Percentiles rank a stretch among this genome's conserved stretches.
Evolutionary conservation across 2,113 vertebrate species (phyloP).

Genomic region (Ptyas mucosa): DNA sequence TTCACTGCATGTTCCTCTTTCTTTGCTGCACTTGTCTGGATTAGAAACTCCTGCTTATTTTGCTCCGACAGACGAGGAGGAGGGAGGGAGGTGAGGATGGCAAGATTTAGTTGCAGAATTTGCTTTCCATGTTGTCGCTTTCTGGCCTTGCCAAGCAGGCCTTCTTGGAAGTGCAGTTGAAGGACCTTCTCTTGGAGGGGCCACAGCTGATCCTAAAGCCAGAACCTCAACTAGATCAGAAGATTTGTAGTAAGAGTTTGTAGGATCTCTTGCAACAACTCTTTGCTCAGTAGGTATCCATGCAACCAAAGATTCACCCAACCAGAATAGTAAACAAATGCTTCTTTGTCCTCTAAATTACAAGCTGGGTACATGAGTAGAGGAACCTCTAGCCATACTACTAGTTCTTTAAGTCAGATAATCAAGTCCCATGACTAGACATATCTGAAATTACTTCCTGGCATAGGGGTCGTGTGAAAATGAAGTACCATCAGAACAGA

Average conservation of each 20-base stretch:
- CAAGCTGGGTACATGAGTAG: background rate
- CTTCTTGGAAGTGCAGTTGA: background rate
- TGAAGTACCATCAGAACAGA: no score
- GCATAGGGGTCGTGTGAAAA: background rate
- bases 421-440: background rate
- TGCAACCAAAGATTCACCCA: background rate
- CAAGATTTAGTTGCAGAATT: background rate
- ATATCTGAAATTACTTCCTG: background rate
- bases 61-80: slow-evolving; percentile 22
- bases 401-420: background rate
- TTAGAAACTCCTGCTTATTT: slow-evolving; percentile 51
- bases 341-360: background rate
- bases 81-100: background rate
- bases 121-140: background rate
- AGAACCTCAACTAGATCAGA: background rate
- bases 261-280: background rate
- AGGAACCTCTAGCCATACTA: background rate
- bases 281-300: background rate
- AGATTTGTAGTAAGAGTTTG: background rate
- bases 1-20: slow-evolving; percentile 59
- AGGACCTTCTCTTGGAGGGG: background rate
- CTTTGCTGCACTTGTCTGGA: slow-evolving; percentile 40
- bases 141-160: background rate
- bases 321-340: background rate
- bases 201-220: background rate